Evolutionary conservation across 2,888 invertebrate genomes (phyloP).

Genomic region (Epistrophella euchroma): DNA sequence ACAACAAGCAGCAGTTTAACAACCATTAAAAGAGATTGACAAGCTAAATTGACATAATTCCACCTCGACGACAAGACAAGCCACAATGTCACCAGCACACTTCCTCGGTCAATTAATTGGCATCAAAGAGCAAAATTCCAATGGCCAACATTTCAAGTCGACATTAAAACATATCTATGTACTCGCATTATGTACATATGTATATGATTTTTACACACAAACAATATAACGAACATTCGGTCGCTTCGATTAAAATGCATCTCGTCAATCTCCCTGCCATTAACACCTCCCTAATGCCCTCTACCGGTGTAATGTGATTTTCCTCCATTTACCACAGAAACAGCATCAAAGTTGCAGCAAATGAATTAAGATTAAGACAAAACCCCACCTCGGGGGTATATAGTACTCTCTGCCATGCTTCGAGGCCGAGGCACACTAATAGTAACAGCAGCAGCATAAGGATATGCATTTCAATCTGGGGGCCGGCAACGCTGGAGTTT

Average conservation of each 20-base stretch:
- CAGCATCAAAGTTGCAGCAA: conserved; percentile 60
- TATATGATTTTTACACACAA: background rate
- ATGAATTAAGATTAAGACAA: conserved; percentile 73
- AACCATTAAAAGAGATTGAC: conserved; percentile 34
- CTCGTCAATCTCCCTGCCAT: conserved; percentile 51
- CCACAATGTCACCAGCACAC: conserved; percentile 45
- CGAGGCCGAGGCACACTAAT: background rate
- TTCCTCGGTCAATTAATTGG: conserved; percentile 52
- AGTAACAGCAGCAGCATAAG: conserved; percentile 18
- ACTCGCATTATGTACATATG: background rate
- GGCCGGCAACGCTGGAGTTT: conserved; percentile 26
- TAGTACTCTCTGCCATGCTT: background rate
- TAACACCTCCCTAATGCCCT: conserved; percentile 70
- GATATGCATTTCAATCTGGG: conserved; percentile 63
- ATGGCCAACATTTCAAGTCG: conserved; percentile 51
- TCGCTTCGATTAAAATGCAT: conserved; percentile 45
- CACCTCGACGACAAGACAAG: conserved; percentile 25
- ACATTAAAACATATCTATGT: background rate
- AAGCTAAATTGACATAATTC: conserved; percentile 42
- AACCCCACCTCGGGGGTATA: conserved; percentile 53
- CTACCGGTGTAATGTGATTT: conserved; percentile 53
- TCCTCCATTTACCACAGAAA: conserved; percentile 27
- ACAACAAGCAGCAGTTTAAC: conserved; percentile 19
- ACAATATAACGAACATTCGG: conserved; percentile 15
- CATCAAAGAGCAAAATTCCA: conserved; percentile 53